A percentile compares a stretch with the other conserved stretches of the same genome.
Evolutionary conservation across 2,113 vertebrate genomes (phyloP).

Genomic region (Sylvia atricapilla): DNA sequence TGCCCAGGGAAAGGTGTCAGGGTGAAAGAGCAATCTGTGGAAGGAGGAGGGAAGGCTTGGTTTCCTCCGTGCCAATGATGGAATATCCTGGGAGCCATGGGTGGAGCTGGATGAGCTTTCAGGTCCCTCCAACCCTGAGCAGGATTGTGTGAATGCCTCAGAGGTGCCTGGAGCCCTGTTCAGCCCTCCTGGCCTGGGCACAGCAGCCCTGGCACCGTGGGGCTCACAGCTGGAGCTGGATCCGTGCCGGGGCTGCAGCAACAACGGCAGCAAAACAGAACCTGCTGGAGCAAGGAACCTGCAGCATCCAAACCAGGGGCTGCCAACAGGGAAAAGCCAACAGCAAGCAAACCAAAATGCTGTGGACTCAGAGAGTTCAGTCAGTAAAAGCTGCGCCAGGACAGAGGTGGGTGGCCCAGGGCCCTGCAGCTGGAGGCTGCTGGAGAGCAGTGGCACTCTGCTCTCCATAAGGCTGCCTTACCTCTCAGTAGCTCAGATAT

Average conservation of each 20-base stretch:
- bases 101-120: not conserved
- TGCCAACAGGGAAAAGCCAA: not conserved
- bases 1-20: not conserved
- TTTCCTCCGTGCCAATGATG: not conserved
- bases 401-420: not conserved
- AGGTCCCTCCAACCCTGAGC: not conserved
- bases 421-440: not conserved
- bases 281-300: not conserved
- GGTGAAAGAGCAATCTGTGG: not conserved
- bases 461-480: not conserved
- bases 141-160: not conserved
- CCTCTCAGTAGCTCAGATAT: not conserved
- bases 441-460: not conserved
- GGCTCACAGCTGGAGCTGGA: not conserved
- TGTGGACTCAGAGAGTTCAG: not conserved
- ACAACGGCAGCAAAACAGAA: fast-evolving
- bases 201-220: fast-evolving
- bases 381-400: fast-evolving
- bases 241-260: not conserved
- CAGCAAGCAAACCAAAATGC: not conserved
- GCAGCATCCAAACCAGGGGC: not conserved
- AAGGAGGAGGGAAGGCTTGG: not conserved
- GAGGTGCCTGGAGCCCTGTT: not conserved
- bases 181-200: not conserved
- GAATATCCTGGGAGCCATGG: not conserved